These are phyloP conservation scores for Drosophila prostipennis DNA, from an alignment of 2,888 invertebrate genomes.

Conservation along the genomic window DNA sequence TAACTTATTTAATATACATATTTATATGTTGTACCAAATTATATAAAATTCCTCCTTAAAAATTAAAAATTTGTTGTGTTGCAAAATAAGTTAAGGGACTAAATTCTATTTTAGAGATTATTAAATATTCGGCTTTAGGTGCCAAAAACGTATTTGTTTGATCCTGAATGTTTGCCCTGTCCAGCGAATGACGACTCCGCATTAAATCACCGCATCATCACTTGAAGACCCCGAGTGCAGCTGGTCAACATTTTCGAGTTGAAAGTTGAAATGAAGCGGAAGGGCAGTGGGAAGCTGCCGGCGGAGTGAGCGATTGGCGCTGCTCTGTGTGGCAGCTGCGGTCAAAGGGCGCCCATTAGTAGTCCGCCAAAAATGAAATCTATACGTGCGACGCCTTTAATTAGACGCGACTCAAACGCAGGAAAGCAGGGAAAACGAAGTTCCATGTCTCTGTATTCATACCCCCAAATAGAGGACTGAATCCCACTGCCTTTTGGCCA, in stretches of 20 bases:
- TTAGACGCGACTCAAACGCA: conserved; percentile 56
- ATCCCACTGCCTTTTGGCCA: conserved; percentile 5
- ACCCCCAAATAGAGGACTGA: neutral
- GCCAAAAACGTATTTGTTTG: too few relatives aligned
- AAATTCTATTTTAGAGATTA: neutral
- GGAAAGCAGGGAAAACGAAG: neutral
- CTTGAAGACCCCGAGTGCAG: conserved; percentile 32
- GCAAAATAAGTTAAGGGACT: too few relatives aligned
- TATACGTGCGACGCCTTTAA: conserved; percentile 76
- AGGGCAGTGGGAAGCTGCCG: neutral
- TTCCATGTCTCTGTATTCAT: neutral
- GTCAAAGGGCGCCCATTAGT: conserved; percentile 76
- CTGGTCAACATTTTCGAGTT: conserved; percentile 69
- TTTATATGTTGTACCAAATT: too few relatives aligned
- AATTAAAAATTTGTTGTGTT: too few relatives aligned
- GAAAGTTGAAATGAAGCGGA: conserved; percentile 60
- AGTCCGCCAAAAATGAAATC: conserved; percentile 74
- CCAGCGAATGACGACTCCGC: conserved; percentile 17
- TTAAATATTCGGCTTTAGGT: neutral
- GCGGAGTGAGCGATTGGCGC: neutral
- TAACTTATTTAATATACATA: too few relatives aligned
- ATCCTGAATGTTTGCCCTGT: neutral
- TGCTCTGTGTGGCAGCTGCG: conserved; percentile 60
- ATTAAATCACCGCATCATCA: conserved; percentile 71
- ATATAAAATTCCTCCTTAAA: too few relatives aligned